phyloP scores from a whole-genome alignment of 2,113 vertebrate genomes.

The Antigone vipio region DNA sequence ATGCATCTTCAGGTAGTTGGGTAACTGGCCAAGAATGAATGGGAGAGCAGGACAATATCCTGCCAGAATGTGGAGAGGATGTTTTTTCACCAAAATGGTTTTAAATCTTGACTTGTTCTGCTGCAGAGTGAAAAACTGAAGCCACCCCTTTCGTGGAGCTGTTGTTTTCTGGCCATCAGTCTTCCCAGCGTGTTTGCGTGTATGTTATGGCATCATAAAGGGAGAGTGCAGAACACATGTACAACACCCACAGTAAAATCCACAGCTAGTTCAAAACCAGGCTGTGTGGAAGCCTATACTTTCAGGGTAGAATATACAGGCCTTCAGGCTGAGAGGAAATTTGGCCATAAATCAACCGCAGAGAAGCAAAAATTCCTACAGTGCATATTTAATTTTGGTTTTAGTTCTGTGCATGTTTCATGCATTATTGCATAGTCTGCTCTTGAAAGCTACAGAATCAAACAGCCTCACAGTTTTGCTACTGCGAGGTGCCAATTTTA shows the following conservation, averaged over 20 bases:
- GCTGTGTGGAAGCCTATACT: not conserved
- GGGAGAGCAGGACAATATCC: not conserved
- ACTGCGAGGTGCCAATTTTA: not conserved
- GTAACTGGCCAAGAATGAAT: not conserved
- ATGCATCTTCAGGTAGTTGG: not conserved
- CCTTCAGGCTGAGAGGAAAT: not conserved
- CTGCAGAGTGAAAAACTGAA: not conserved
- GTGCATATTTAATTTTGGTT: not conserved
- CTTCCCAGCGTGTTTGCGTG: not conserved
- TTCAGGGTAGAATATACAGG: not conserved
- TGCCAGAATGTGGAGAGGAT: not conserved
- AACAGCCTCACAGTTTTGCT: not conserved
- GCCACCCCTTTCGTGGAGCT: not conserved
- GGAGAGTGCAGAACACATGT: not conserved
- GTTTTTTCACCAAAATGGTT: not conserved
- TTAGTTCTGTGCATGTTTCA: not conserved
- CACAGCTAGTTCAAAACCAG: not conserved
- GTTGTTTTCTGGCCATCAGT: not conserved
- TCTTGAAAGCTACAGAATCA: not conserved
- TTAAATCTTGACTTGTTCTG: not conserved
- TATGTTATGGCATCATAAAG: not conserved
- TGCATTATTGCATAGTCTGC: not conserved
- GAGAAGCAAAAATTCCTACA: not conserved
- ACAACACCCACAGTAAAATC: not conserved
- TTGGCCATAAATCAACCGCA: not conserved